A percentile compares a stretch with the other conserved stretches of the same genome.
Conservation (phyloP, 2,113 vertebrate species). For the Dipodomys ordii region DNA sequence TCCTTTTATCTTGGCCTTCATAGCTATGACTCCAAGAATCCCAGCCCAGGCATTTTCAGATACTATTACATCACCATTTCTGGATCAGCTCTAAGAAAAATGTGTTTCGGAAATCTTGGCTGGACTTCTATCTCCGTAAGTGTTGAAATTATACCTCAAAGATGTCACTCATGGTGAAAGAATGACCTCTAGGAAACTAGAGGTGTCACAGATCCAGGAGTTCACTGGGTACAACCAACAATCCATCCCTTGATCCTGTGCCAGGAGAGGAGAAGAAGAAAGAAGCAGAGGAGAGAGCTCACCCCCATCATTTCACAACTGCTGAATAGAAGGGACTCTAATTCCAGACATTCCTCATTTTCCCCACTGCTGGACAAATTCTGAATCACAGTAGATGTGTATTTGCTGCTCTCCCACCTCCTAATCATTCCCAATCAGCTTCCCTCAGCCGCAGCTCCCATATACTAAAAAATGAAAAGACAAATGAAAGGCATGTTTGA, state of each 20-base stretch:
- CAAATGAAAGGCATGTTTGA: neutral
- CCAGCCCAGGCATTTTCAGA: neutral
- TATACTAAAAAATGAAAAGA: constrained; percentile 13
- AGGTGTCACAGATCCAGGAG: neutral
- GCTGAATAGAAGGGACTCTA: neutral
- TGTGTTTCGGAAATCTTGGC: neutral
- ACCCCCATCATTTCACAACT: neutral
- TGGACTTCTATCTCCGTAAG: neutral
- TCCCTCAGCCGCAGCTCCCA: neutral
- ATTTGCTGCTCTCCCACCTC: neutral
- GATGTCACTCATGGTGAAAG: neutral
- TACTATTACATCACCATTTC: neutral
- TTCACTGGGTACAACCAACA: neutral
- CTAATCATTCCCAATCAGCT: neutral
- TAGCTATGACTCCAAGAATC: neutral
- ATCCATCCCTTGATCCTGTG: neutral
- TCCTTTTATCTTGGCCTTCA: neutral
- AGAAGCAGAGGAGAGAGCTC: neutral
- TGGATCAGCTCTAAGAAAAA: neutral
- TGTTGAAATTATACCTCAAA: too few species aligned
- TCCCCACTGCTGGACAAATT: neutral
- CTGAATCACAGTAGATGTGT: neutral
- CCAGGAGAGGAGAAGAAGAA: neutral
- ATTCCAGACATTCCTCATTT: neutral
- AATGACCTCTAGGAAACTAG: too few species aligned